Conservation (phyloP, 2,113 vertebrate species). For the Catagonus wagneri region DNA sequence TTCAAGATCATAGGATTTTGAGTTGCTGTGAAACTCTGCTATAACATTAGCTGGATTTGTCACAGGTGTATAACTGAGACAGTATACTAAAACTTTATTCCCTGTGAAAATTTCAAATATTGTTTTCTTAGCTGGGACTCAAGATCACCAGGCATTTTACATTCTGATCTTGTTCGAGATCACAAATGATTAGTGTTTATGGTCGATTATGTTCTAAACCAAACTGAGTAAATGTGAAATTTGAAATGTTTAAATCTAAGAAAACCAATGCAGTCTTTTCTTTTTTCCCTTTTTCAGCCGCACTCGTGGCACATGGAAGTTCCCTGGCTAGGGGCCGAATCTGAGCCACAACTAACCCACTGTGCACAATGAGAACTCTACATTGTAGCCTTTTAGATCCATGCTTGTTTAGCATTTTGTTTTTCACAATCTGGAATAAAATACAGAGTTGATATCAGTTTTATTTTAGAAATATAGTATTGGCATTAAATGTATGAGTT, state of each 20-base stretch:
- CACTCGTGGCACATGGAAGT: no score
- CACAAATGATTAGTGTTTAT: neutral
- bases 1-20: neutral
- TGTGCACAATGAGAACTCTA: no score
- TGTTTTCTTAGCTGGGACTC: neutral
- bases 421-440: conserved; percentile 6
- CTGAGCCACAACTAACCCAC: no score
- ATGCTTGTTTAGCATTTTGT: neutral
- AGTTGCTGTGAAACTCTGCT: neutral
- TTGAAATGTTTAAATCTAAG: neutral
- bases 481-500: neutral
- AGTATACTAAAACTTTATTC: neutral
- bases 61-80: neutral
- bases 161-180: neutral
- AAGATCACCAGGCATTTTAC: neutral
- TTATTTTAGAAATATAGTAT: neutral
- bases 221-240: conserved; percentile 34
- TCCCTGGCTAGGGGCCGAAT: no score
- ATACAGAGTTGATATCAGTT: neutral
- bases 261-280: neutral
- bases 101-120: neutral
- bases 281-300: no score
- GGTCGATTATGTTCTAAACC: conserved; percentile 3
- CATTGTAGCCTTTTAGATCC: neutral
- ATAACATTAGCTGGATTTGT: neutral